Evolutionary conservation across 2,797 vertebrate species (phyloP).

Genomic region (Taeniopygia guttata): DNA sequence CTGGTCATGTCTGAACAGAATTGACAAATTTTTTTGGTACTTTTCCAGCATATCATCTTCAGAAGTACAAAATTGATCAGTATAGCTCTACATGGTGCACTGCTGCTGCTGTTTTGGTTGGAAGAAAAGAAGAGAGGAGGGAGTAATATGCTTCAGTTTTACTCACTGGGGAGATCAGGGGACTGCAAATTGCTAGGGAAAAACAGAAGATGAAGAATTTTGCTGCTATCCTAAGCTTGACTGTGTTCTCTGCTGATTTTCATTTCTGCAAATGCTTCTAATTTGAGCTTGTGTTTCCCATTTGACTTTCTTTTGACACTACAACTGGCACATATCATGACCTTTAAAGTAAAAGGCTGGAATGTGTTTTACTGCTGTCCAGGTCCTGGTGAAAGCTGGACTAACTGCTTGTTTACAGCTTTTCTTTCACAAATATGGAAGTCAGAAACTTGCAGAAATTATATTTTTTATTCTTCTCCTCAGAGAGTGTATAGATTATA

Average conservation of each 20-base stretch:
- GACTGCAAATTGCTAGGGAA: not conserved
- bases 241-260: not conserved
- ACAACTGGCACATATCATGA: not conserved
- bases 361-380: not conserved
- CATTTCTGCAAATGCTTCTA: not conserved
- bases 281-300: not conserved
- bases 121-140: not conserved
- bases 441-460: not conserved
- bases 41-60: not conserved
- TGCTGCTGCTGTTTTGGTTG: not conserved
- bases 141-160: not conserved
- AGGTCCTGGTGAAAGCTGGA: not conserved
- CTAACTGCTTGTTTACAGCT: not conserved
- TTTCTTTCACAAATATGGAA: not conserved
- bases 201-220: not conserved
- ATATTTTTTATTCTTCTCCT: not conserved
- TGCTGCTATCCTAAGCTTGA: not conserved
- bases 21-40: not conserved
- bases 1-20: not conserved
- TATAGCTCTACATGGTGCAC: not conserved
- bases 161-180: not conserved
- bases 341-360: not conserved
- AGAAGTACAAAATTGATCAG: not conserved
- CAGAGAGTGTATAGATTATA: accelerated
- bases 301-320: not conserved